phyloP scores from a whole-genome alignment of 2,888 invertebrate species.

The Lepetodrilus schrolli region DNA sequence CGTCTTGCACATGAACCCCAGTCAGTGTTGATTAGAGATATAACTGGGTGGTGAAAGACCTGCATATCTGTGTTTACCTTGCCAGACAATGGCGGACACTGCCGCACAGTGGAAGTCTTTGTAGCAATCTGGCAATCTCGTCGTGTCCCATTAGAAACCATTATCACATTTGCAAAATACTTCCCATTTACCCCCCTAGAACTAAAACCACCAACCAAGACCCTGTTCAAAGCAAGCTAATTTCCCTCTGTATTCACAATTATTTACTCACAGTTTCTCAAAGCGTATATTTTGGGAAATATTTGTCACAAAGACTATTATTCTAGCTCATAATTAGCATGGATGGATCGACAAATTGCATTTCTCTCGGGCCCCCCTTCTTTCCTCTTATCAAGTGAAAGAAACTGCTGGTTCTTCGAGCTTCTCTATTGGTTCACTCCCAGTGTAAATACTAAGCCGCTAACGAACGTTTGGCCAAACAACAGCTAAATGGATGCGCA shows the following conservation, averaged over 20 bases:
- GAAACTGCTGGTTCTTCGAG: neutral
- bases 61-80: slow-evolving; percentile 29
- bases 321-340: slow-evolving; percentile 19
- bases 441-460: slow-evolving; percentile 36
- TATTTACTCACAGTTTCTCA: slow-evolving; percentile 32
- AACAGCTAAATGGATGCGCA: slow-evolving; percentile 38
- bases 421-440: neutral
- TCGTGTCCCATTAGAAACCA: slow-evolving; percentile 43
- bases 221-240: neutral
- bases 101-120: slow-evolving; percentile 39
- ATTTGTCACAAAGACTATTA: slow-evolving; percentile 33
- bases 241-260: slow-evolving; percentile 27
- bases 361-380: slow-evolving; percentile 9
- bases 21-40: slow-evolving; percentile 25
- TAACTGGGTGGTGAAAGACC: neutral
- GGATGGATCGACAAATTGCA: neutral
- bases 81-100: slow-evolving; percentile 23
- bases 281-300: slow-evolving; percentile 28
- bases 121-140: slow-evolving; percentile 43
- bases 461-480: slow-evolving; percentile 45
- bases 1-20: slow-evolving; percentile 3
- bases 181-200: slow-evolving; percentile 31
- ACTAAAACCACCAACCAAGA: neutral
- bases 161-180: slow-evolving; percentile 39
- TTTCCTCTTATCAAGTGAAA: slow-evolving; percentile 17